Evolutionary conservation across 2,797 vertebrate genomes (phyloP).

Genomic region (Sparidentex hasta): DNA sequence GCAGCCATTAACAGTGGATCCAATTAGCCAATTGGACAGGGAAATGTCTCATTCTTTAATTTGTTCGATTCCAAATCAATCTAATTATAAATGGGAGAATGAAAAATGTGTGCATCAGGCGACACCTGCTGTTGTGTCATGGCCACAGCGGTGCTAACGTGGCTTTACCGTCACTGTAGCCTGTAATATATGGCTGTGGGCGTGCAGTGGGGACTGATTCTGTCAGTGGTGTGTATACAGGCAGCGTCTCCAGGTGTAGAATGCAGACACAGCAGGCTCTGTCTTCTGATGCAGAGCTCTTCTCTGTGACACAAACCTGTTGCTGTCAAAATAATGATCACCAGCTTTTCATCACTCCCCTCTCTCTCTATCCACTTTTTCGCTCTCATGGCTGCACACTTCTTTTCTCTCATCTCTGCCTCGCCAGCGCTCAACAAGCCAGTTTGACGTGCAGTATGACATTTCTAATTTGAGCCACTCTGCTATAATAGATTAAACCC

Average conservation of each 20-base stretch:
- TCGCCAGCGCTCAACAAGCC: constrained; percentile 11
- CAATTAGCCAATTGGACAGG: constrained; percentile 54
- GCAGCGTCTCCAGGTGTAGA: constrained; percentile 6
- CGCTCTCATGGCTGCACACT: neutral
- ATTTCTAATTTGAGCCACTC: constrained; percentile 25
- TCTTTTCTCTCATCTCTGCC: constrained; percentile 14
- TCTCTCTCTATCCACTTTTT: neutral
- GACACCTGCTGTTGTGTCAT: constrained; percentile 38
- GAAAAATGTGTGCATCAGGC: constrained; percentile 34
- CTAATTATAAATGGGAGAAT: constrained; percentile 37
- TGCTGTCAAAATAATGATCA: constrained; percentile 30
- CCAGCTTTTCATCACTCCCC: neutral
- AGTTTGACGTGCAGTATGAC: constrained; percentile 9
- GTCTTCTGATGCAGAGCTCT: constrained; percentile 11
- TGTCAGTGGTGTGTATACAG: constrained; percentile 5
- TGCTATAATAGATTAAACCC: constrained; percentile 35
- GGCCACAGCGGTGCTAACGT: constrained; percentile 31
- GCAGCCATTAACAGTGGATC: constrained; percentile 56
- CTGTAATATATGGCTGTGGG: neutral
- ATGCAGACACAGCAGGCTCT: constrained; percentile 13
- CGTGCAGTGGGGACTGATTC: neutral
- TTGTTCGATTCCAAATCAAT: constrained; percentile 59
- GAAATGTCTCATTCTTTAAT: constrained; percentile 66
- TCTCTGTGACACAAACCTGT: constrained; percentile 16
- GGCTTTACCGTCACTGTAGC: constrained; percentile 1